Conservation (phyloP, 2,888 invertebrate genomes). For the Trichacis sp. region DNA sequence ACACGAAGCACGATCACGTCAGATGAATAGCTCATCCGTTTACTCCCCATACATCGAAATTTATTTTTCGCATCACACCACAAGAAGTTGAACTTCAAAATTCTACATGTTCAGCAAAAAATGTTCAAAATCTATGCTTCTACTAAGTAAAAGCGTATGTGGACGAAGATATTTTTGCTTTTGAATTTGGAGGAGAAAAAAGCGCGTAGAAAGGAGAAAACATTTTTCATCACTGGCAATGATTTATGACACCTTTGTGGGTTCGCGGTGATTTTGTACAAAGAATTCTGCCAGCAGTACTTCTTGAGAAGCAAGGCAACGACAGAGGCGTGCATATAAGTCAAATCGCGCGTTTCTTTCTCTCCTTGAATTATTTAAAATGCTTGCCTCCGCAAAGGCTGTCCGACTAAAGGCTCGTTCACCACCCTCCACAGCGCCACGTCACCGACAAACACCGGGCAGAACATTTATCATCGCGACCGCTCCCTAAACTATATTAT, state of each 20-base stretch:
- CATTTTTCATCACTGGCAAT: background rate
- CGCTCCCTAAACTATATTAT: no score
- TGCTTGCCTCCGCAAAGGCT: conserved; percentile 9
- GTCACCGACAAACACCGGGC: conserved; percentile 35
- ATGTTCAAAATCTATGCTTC: no score
- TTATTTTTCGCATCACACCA: no score
- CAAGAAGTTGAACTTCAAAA: no score
- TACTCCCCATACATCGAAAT: no score
- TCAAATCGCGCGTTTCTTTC: conserved; percentile 19
- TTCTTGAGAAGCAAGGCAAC: conserved; percentile 6
- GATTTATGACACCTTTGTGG: conserved; percentile 1
- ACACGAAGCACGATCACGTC: no score
- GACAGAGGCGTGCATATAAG: conserved; percentile 17
- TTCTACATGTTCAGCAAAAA: no score
- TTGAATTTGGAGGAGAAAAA: no score
- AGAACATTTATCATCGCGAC: no score
- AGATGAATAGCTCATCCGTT: no score
- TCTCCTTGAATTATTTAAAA: conserved; percentile 20
- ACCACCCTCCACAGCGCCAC: conserved; percentile 32
- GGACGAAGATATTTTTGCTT: no score
- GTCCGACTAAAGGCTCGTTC: conserved; percentile 6
- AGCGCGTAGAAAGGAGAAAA: background rate
- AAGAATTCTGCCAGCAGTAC: conserved; percentile 2
- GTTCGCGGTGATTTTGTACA: conserved; percentile 4
- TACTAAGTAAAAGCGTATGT: no score